These are phyloP conservation scores for Acleris holmiana DNA, from an alignment of 2,888 invertebrate species.

Conservation along the genomic window DNA sequence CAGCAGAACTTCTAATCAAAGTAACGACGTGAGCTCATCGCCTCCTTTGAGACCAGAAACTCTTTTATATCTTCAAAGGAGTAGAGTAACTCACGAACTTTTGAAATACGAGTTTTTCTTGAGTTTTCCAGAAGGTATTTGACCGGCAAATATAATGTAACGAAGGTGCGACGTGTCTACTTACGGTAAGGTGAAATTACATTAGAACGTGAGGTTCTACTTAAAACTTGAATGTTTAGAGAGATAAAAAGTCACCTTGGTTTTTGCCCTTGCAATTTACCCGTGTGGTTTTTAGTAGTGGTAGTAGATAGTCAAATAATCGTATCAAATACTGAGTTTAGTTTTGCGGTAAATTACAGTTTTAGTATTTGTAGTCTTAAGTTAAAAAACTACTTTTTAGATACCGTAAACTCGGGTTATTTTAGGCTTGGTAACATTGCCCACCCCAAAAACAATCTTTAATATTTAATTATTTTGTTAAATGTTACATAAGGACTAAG, in stretches of 20 bases:
- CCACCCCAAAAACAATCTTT: too few species aligned
- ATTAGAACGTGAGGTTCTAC: slow-evolving; percentile 4
- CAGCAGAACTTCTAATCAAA: slow-evolving; percentile 65
- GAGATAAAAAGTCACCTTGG: neutral
- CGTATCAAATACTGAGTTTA: too few species aligned
- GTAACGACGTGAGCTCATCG: slow-evolving; percentile 66
- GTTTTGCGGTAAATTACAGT: too few species aligned
- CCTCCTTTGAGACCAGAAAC: slow-evolving; percentile 64
- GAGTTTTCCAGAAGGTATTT: slow-evolving; percentile 37
- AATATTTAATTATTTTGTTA: too few species aligned
- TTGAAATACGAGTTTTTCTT: slow-evolving; percentile 50
- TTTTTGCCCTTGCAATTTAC: neutral
- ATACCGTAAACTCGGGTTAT: too few species aligned
- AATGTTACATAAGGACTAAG: too few species aligned
- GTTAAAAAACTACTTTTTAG: too few species aligned
- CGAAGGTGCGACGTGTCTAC: slow-evolving; percentile 32
- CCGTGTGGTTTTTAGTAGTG: too few species aligned
- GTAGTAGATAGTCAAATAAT: too few species aligned
- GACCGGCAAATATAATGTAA: slow-evolving; percentile 31
- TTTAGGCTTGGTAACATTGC: too few species aligned
- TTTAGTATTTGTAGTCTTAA: too few species aligned
- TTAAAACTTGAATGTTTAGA: neutral
- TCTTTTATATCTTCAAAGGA: slow-evolving; percentile 64
- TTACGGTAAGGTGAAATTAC: slow-evolving; percentile 15
- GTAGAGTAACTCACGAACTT: slow-evolving; percentile 53